These are phyloP conservation scores for Hydropotes inermis DNA, from an alignment of 2,113 vertebrate species.

Conservation along the genomic window DNA sequence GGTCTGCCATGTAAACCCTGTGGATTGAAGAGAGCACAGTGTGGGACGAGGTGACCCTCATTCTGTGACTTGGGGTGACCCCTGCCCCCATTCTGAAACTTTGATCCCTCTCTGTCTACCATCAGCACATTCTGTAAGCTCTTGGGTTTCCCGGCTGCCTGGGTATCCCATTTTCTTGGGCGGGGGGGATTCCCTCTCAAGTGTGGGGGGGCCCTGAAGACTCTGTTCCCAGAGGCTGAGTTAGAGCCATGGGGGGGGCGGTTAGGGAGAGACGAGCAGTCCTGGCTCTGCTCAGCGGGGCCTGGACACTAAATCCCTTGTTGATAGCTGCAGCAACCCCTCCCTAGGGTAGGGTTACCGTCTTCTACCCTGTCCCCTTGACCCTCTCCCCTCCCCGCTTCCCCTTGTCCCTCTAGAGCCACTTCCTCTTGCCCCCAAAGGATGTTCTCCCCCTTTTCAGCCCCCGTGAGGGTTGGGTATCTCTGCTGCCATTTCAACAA, in stretches of 20 bases:
- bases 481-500: neutral
- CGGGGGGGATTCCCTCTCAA: slow-evolving; percentile 54
- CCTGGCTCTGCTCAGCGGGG: slow-evolving; percentile 58
- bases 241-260: neutral
- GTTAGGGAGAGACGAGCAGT: slow-evolving; percentile 56
- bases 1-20: neutral
- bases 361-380: slow-evolving; percentile 64
- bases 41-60: neutral
- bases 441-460: neutral
- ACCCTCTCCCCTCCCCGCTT: slow-evolving; percentile 53
- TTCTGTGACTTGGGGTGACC: slow-evolving; percentile 34
- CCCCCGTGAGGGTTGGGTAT: neutral
- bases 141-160: slow-evolving; percentile 63
- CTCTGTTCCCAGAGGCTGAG: slow-evolving; percentile 37
- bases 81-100: neutral
- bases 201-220: slow-evolving; percentile 7
- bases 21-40: neutral
- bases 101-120: slow-evolving; percentile 30
- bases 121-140: slow-evolving; percentile 73
- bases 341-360: slow-evolving; percentile 72
- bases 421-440: slow-evolving; percentile 54
- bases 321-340: slow-evolving; percentile 68
- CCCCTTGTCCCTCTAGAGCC: slow-evolving; percentile 11
- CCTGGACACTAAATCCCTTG: slow-evolving; percentile 75
- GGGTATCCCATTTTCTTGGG: slow-evolving; percentile 62